These are phyloP conservation scores for Empis livida DNA, from an alignment of 2,888 invertebrate genomes.

Conservation along the genomic window DNA sequence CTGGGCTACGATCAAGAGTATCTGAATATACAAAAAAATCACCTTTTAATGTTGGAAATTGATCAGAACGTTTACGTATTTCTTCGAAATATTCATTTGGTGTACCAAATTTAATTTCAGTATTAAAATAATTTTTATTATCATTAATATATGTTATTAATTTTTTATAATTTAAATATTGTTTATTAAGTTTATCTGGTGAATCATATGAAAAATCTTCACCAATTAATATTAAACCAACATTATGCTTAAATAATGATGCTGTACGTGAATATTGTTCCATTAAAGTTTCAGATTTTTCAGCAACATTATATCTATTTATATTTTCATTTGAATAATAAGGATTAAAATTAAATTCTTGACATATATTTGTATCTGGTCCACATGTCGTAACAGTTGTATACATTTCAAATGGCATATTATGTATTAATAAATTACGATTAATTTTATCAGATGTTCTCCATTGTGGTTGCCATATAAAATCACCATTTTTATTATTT, in stretches of 20 bases:
- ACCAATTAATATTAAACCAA: conserved; percentile 84
- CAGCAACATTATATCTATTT: conserved; percentile 74
- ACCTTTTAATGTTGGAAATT: conserved; percentile 71
- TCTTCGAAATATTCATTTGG: conserved; percentile 79
- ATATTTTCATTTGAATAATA: conserved; percentile 71
- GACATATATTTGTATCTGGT: conserved; percentile 81
- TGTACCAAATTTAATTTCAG: conserved; percentile 79
- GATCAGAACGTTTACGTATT: conserved; percentile 48
- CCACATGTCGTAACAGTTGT: conserved; percentile 94
- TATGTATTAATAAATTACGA: conserved; percentile 63
- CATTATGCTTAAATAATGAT: conserved; percentile 79
- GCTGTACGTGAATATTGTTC: conserved; percentile 85
- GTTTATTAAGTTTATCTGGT: conserved; percentile 84
- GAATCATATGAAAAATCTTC: conserved; percentile 94
- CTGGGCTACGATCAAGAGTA: conserved; percentile 80
- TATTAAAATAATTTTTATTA: conserved; percentile 51
- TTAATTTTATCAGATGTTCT: conserved; percentile 26
- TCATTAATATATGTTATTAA: conserved; percentile 81
- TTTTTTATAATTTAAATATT: conserved; percentile 82
- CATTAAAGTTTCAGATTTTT: conserved; percentile 66
- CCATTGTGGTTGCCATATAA: conserved; percentile 85
- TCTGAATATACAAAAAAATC: conserved; percentile 97
- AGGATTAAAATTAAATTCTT: conserved; percentile 69
- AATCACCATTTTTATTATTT: conserved; percentile 73
- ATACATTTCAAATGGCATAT: conserved; percentile 93